Conservation (phyloP, 2,797 vertebrate genomes). For the Rachycentron canadum region DNA sequence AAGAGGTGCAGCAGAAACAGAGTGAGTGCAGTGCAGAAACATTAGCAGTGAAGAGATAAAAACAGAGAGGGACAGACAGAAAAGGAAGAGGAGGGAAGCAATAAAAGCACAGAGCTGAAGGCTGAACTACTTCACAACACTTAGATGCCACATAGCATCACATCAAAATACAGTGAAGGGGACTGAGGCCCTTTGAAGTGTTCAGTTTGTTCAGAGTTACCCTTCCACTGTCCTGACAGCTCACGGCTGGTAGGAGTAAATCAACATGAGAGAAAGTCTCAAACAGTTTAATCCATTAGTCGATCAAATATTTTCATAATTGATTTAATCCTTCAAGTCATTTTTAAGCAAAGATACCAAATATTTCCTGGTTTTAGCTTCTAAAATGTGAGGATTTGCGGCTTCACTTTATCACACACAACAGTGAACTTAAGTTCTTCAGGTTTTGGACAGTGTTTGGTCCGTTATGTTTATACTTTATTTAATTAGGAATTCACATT, state of each 20-base stretch:
- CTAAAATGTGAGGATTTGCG: too few relatives aligned
- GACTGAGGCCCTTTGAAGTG: neutral
- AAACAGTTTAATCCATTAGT: neutral
- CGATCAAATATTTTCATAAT: neutral
- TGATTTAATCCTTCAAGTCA: neutral
- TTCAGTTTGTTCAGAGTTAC: neutral
- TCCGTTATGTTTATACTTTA: too few relatives aligned
- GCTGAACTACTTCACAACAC: slow-evolving; percentile 2
- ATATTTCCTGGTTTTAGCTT: neutral
- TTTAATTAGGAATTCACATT: too few relatives aligned
- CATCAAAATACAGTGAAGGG: slow-evolving; percentile 18
- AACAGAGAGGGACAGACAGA: neutral
- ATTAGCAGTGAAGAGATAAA: slow-evolving; percentile 17
- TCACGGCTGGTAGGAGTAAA: neutral
- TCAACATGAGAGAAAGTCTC: neutral
- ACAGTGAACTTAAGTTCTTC: neutral
- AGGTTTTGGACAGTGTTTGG: neutral
- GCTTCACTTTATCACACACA: too few relatives aligned
- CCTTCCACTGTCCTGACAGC: neutral
- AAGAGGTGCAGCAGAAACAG: slow-evolving; percentile 59
- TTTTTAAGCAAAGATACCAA: neutral
- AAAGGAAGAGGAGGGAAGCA: neutral
- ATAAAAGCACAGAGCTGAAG: slow-evolving; percentile 39
- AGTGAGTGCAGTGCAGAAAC: slow-evolving; percentile 46
- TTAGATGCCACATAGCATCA: neutral